These are phyloP conservation scores for Craniophora ligustri DNA, from an alignment of 2,888 invertebrate genomes.

Conservation along the genomic window DNA sequence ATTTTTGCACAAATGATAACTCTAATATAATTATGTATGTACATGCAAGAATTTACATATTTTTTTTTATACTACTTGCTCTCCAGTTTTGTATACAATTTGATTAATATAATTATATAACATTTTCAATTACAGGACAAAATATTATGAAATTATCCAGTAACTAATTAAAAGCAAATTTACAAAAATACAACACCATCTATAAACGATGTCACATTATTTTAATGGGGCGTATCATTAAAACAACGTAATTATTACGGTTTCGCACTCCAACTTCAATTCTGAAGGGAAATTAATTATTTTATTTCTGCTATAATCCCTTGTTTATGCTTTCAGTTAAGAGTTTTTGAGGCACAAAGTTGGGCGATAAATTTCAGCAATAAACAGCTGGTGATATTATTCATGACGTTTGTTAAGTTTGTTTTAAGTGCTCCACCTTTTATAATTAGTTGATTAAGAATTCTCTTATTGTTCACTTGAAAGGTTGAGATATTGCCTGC, in stretches of 20 bases:
- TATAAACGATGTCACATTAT: constrained; percentile 17
- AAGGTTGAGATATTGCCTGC: constrained; percentile 57
- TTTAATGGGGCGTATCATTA: constrained; percentile 32
- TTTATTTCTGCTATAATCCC: constrained; percentile 76
- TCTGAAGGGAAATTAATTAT: constrained; percentile 70
- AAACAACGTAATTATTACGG: constrained; percentile 36
- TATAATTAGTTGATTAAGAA: constrained; percentile 77
- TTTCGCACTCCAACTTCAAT: constrained; percentile 39
- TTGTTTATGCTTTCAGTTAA: constrained; percentile 82
- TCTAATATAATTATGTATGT: too few relatives aligned
- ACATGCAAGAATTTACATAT: too few relatives aligned
- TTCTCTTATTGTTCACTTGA: constrained; percentile 64
- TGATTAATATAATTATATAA: too few relatives aligned
- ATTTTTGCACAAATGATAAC: too few relatives aligned
- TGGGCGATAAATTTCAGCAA: constrained; percentile 80
- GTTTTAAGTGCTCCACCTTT: constrained; percentile 78
- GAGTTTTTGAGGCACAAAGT: constrained; percentile 80
- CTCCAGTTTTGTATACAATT: too few relatives aligned
- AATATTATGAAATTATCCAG: not conserved
- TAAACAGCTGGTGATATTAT: constrained; percentile 85
- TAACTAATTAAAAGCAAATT: not conserved
- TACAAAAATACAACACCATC: not conserved
- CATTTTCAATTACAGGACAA: not conserved
- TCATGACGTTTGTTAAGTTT: constrained; percentile 82
- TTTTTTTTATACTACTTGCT: too few relatives aligned